Conservation (phyloP, 2,888 invertebrate genomes). For the Monopis laevigella region DNA sequence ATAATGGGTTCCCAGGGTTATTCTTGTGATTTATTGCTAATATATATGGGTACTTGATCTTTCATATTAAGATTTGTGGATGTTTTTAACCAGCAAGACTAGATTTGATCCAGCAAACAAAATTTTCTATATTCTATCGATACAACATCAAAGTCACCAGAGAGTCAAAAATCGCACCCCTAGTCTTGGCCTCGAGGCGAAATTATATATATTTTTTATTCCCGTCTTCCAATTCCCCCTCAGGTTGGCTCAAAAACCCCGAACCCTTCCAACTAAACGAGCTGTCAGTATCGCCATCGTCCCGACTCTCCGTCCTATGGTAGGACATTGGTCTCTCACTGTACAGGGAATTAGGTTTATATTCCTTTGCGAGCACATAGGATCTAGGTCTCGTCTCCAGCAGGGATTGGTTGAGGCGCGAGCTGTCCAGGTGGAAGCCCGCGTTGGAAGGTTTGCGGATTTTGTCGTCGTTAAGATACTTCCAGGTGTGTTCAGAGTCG, state of each 20-base stretch:
- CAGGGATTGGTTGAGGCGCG: slow-evolving; percentile 35
- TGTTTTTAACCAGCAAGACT: too few species aligned
- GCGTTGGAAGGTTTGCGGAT: slow-evolving; percentile 56
- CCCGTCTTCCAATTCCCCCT: slow-evolving; percentile 18
- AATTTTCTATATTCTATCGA: too few species aligned
- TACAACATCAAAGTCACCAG: too few species aligned
- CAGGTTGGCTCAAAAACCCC: slow-evolving; percentile 26
- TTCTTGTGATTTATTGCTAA: too few species aligned
- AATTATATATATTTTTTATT: slow-evolving; percentile 25
- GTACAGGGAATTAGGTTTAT: slow-evolving; percentile 24
- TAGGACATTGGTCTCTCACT: slow-evolving; percentile 18
- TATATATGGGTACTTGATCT: too few species aligned
- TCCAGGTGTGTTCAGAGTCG: slow-evolving; percentile 47
- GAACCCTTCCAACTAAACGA: slow-evolving; percentile 58
- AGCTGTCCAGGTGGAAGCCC: slow-evolving; percentile 47
- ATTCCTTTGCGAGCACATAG: slow-evolving; percentile 23
- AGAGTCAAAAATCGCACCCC: too few species aligned
- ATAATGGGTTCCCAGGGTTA: too few species aligned
- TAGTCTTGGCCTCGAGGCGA: too few species aligned
- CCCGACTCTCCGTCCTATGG: slow-evolving; percentile 25
- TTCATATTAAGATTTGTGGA: too few species aligned
- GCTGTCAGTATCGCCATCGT: slow-evolving; percentile 55
- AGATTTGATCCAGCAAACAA: too few species aligned
- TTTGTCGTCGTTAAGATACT: slow-evolving; percentile 40
- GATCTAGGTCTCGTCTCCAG: slow-evolving; percentile 25